A percentile compares a stretch with the other conserved stretches of the same genome.
Evolutionary conservation across 2,888 invertebrate genomes (phyloP).

Genomic region (Tineola bisselliella): DNA sequence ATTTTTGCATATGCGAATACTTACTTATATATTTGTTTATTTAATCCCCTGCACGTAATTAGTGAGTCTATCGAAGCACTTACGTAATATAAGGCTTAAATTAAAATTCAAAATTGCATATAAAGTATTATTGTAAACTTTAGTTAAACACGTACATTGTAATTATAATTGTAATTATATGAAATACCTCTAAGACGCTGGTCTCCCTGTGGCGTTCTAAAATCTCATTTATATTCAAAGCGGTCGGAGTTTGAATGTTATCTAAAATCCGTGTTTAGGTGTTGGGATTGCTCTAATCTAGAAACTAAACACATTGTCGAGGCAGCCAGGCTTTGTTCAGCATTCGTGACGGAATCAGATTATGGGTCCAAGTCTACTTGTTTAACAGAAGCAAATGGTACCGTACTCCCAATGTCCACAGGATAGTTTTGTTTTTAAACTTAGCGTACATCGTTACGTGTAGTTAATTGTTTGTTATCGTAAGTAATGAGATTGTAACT

Average conservation of each 20-base stretch:
- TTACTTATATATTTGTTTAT: neutral
- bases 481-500: neutral
- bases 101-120: neutral
- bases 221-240: constrained; percentile 67
- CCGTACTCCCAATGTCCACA: neutral
- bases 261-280: constrained; percentile 68
- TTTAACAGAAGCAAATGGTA: neutral
- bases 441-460: neutral
- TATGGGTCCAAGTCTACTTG: neutral
- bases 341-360: constrained; percentile 19
- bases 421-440: neutral
- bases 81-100: neutral
- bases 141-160: constrained; percentile 19
- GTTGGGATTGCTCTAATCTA: constrained; percentile 64
- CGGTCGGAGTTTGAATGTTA: constrained; percentile 65
- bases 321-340: constrained; percentile 55
- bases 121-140: neutral
- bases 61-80: neutral
- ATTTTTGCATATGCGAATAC: neutral
- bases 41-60: neutral
- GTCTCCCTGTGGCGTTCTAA: constrained; percentile 43
- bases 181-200: constrained; percentile 47
- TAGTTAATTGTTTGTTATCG: neutral
- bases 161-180: constrained; percentile 61
- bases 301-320: constrained; percentile 66